Evolutionary conservation across 1,140 invertebrate genomes (phyloP).

Genomic region (Drosophila parvula): DNA sequence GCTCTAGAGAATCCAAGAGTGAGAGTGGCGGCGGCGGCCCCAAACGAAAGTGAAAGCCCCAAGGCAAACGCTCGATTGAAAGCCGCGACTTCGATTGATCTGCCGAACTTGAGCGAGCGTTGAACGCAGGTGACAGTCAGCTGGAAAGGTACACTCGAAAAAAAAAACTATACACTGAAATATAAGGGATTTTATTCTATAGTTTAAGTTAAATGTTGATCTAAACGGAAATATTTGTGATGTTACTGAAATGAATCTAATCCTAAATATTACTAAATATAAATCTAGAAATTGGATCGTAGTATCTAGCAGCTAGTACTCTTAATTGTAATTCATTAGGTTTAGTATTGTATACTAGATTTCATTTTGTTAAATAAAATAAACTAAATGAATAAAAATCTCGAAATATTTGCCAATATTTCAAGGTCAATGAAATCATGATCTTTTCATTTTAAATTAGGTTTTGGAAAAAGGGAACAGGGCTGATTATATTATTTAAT

Average conservation of each 20-base stretch:
- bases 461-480: conserved; percentile 6
- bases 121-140: conserved; percentile 61
- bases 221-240: background rate
- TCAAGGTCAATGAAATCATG: background rate
- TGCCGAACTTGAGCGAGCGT: conserved; percentile 54
- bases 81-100: conserved; percentile 68
- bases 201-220: background rate
- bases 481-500: conserved; percentile 21
- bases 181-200: fast-evolving
- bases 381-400: too few relatives aligned
- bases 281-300: too few relatives aligned
- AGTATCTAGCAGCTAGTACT: too few relatives aligned
- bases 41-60: conserved; percentile 52
- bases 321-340: too few relatives aligned
- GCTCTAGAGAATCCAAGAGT: conserved; percentile 28
- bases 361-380: too few relatives aligned
- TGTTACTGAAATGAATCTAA: background rate
- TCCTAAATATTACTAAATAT: too few relatives aligned
- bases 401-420: too few relatives aligned
- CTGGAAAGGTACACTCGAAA: conserved; percentile 10
- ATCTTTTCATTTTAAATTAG: background rate
- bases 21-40: conserved; percentile 25
- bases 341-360: too few relatives aligned
- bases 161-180: background rate
- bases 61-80: conserved; percentile 39